These are phyloP conservation scores for Chouioia cunea DNA, from an alignment of 2,888 invertebrate species.

Conservation along the genomic window DNA sequence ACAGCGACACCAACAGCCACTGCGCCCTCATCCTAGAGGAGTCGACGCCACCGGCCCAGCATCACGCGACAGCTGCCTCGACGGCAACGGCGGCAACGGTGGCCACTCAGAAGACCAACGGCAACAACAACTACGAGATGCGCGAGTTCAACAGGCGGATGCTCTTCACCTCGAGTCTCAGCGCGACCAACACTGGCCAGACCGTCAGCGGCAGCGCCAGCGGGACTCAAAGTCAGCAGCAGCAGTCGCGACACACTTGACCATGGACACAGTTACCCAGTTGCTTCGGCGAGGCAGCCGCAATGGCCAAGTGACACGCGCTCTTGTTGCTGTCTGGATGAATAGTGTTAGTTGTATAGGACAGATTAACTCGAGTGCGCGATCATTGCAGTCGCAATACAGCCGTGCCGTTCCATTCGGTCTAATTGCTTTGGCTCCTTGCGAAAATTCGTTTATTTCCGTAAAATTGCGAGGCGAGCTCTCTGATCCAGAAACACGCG, in stretches of 20 bases:
- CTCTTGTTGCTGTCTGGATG: conserved; percentile 37
- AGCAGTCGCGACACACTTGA: conserved; percentile 64
- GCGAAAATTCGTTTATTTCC: background rate
- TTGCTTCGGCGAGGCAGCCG: conserved; percentile 30
- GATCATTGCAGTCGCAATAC: background rate
- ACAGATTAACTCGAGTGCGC: conserved; percentile 17
- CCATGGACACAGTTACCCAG: conserved; percentile 65
- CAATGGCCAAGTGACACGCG: conserved; percentile 38
- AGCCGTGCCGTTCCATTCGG: conserved; percentile 19
- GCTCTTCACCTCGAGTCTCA: conserved; percentile 61
- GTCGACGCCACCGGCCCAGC: conserved; percentile 64
- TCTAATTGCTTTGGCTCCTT: conserved; percentile 5
- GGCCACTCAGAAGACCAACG: conserved; percentile 74
- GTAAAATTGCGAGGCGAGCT: background rate
- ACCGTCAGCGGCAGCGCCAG: conserved; percentile 59
- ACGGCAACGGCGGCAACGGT: conserved; percentile 5
- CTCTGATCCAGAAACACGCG: background rate
- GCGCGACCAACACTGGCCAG: conserved; percentile 69
- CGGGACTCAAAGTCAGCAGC: conserved; percentile 58
- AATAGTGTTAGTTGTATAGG: conserved; percentile 4
- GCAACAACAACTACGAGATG: conserved; percentile 85
- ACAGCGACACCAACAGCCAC: conserved; percentile 73
- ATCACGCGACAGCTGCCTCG: conserved; percentile 44
- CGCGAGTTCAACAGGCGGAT: conserved; percentile 75
- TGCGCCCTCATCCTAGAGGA: conserved; percentile 72